Conservation (phyloP, 2,888 invertebrate genomes). For the Diaprepes abbreviatus region DNA sequence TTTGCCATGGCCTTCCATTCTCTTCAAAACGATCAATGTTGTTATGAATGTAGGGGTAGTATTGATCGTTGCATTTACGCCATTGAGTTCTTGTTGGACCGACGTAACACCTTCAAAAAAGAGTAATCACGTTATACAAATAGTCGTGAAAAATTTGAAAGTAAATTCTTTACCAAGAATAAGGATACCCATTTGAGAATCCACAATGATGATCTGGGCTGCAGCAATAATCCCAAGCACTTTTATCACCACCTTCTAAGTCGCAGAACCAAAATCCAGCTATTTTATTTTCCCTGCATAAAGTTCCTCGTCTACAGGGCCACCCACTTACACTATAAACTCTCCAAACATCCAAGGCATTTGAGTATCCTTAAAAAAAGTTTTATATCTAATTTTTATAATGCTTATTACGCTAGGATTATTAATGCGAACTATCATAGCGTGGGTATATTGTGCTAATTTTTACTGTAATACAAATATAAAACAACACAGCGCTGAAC, state of each 20-base stretch:
- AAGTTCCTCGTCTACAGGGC: slow-evolving; percentile 78
- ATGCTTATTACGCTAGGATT: no score
- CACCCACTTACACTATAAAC: slow-evolving; percentile 87
- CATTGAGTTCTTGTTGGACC: slow-evolving; percentile 84
- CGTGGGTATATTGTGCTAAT: no score
- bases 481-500: no score
- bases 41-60: slow-evolving; percentile 75
- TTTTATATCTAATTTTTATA: no score
- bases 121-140: no score
- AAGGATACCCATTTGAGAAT: slow-evolving; percentile 84
- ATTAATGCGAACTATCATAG: no score
- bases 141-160: background rate
- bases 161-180: slow-evolving; percentile 78
- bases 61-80: slow-evolving; percentile 89
- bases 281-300: slow-evolving; percentile 80
- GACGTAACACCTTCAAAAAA: slow-evolving; percentile 81
- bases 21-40: slow-evolving; percentile 54
- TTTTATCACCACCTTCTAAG: slow-evolving; percentile 78
- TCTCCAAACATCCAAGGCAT: slow-evolving; percentile 71
- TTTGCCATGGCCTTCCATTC: slow-evolving; percentile 46
- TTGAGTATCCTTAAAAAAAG: slow-evolving; percentile 49
- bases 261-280: slow-evolving; percentile 90
- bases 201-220: slow-evolving; percentile 87
- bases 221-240: slow-evolving; percentile 90
- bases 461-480: no score